These are phyloP conservation scores for Aplodontia rufa DNA, from an alignment of 2,113 vertebrate species.

Conservation along the genomic window DNA sequence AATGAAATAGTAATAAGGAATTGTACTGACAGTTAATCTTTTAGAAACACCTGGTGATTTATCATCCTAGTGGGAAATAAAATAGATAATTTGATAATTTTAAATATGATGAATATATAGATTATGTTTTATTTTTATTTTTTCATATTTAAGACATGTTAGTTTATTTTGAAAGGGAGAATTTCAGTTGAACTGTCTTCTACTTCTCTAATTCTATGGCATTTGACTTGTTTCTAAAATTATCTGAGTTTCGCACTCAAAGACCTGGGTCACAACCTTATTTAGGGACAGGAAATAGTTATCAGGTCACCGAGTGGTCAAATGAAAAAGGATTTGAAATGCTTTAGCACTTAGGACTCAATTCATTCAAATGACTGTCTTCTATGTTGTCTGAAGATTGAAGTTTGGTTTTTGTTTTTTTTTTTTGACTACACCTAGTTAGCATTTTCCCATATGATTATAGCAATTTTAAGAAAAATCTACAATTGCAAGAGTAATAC, in stretches of 20 bases:
- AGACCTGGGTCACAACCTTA: constrained; percentile 93
- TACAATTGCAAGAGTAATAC: background rate
- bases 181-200: constrained; percentile 75
- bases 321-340: constrained; percentile 90
- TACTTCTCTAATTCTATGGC: constrained; percentile 79
- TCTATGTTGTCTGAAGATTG: constrained; percentile 76
- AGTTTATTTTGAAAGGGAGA: constrained; percentile 73
- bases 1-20: constrained; percentile 10
- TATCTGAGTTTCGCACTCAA: constrained; percentile 92
- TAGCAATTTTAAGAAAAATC: constrained; percentile 27
- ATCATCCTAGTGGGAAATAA: background rate
- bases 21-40: background rate
- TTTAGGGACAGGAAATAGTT: constrained; percentile 91
- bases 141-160: constrained; percentile 65
- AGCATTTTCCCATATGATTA: constrained; percentile 42
- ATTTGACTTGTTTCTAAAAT: constrained; percentile 92
- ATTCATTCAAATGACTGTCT: constrained; percentile 84
- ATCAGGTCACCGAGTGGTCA: constrained; percentile 94
- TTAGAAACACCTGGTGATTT: constrained; percentile 35
- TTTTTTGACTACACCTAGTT: constrained; percentile 48
- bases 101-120: constrained; percentile 58
- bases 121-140: constrained; percentile 71
- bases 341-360: constrained; percentile 84
- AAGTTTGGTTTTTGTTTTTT: too few species aligned
- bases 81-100: constrained; percentile 32